Conservation (phyloP, 2,113 vertebrate species). For the Rhizomys pruinosus region DNA sequence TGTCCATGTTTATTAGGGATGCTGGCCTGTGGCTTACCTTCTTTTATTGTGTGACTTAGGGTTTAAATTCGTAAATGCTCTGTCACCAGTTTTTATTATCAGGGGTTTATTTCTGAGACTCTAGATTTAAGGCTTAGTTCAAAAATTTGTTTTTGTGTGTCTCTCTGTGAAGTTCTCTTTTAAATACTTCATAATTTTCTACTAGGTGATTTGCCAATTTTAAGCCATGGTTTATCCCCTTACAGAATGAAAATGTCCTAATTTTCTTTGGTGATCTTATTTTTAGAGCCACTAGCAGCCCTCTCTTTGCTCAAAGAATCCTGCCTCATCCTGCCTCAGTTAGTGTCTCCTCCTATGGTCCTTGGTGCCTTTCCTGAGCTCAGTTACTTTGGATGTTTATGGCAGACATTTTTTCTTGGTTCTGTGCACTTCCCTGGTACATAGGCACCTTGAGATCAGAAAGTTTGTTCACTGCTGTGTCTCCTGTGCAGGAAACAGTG, state of each 20-base stretch:
- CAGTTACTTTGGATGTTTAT: not conserved
- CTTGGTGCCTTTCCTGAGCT: not conserved
- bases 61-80: not conserved
- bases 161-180: not conserved
- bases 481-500: not conserved
- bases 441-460: not conserved
- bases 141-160: not conserved
- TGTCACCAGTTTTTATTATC: not conserved
- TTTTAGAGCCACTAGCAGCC: not conserved
- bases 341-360: not conserved
- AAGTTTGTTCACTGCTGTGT: not conserved
- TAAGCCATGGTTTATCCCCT: not conserved
- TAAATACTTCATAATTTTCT: not conserved
- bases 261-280: constrained; percentile 44
- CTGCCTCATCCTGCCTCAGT: not conserved
- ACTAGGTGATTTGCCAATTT: not conserved
- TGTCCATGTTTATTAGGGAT: not conserved
- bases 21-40: not conserved
- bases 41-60: not conserved
- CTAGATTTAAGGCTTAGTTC: constrained; percentile 6
- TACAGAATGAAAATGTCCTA: not conserved
- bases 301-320: not conserved
- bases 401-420: not conserved
- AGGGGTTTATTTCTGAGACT: not conserved
- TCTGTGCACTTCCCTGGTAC: not conserved